Base-by-base conservation (phyloP, 2,113 vertebrate genomes). In the Bos indicus region DNA sequence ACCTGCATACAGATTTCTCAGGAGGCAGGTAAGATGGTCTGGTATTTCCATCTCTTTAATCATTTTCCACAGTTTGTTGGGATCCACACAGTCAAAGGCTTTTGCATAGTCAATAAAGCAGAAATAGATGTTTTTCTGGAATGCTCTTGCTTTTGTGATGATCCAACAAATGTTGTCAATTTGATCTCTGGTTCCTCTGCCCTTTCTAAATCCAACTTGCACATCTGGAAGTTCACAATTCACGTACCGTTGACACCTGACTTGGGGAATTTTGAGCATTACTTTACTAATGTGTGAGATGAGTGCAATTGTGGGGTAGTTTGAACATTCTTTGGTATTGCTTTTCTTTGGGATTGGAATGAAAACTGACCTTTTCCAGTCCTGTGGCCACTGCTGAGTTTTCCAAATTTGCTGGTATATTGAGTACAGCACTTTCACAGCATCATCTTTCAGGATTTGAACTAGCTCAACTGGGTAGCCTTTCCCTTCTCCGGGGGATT, bases 131-230 rank as follows among this genome's bases (percentile, higher is more conserved):
- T 10, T 36, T 67, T 67, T 36, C 17, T 67, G 33, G 17, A 36
- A 36, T 0, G 0, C 60, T 71, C 8, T 71, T 36, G n/a, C 64
- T 36, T 71, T 36, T 36, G 5, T 0, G 2, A n/a, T n/a, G 33
- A 36, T 67, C 4, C 1, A 67, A 10, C 8, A 19, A 19, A 67
- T 67, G 16, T n/a, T 17, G 15, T 1, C 33, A 67, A 9, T 64
- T 67, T 67, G 33, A 67, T n/a, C 8, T 71, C 17, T 71, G 17
- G 19, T 71, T 71, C n/a, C 64, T 36, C n/a, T 71, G 5, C 64
- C 17, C 11, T 71, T 71, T 36, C n/a, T 71, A 36, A 71, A 36
- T 71, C n/a, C 64, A 71, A 5, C n/a, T 71, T 36, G n/a, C 21
- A 21, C 64, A 71, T 36, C 64, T 71, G 9, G 9, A 71, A 71